Conservation (phyloP, 2,113 vertebrate species). For the Dipodomys spectabilis region DNA sequence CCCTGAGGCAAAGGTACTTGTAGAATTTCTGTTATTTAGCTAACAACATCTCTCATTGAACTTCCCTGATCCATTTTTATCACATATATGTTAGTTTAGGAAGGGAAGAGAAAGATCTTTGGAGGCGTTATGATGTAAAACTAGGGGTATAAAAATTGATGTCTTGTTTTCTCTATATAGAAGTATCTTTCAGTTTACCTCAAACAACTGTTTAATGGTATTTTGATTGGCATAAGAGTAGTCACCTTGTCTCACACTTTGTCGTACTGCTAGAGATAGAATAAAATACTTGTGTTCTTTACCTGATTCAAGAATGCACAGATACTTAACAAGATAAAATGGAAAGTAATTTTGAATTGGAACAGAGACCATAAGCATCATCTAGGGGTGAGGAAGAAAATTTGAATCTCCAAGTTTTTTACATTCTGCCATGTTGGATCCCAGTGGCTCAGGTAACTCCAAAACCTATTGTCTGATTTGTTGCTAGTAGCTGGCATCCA, state of each 20-base stretch:
- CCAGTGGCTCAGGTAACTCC: background rate
- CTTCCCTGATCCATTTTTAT: background rate
- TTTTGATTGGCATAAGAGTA: background rate
- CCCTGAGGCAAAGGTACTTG: background rate
- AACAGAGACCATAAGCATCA: background rate
- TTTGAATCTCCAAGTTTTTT: background rate
- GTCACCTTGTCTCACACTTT: background rate
- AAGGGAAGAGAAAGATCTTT: slow-evolving; percentile 19
- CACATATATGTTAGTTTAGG: background rate
- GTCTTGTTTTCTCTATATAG: slow-evolving; percentile 15
- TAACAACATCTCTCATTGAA: background rate
- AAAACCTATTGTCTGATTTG: background rate
- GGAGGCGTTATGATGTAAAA: background rate
- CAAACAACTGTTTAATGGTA: background rate
- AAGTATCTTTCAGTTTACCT: background rate
- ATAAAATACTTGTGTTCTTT: background rate
- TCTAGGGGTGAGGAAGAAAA: background rate
- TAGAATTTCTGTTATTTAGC: slow-evolving; percentile 18
- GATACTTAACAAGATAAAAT: background rate
- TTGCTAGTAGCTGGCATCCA: background rate
- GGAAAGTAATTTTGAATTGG: slow-evolving; percentile 30
- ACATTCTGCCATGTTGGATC: background rate
- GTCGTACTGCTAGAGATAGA: background rate
- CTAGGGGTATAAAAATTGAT: background rate
- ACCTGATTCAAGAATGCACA: background rate